Evolutionary conservation across 2,888 invertebrate genomes (phyloP), one percentile per base, ranked within the genome.

Genomic region (Capitulum mitella): DNA sequence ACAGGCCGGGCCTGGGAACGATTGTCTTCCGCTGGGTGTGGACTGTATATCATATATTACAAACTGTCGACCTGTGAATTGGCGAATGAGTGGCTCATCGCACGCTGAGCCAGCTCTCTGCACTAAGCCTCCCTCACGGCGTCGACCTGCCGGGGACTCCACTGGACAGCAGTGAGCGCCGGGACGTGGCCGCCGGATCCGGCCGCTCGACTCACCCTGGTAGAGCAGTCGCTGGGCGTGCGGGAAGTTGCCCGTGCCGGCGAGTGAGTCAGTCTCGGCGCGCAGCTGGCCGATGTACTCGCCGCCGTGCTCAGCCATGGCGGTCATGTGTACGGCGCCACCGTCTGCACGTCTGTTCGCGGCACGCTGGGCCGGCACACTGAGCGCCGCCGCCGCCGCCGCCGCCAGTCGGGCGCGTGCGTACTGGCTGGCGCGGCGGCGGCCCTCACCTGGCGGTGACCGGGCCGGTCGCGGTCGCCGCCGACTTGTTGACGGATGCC

Each of bases 201-300:
- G n/a, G n/a, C n/a, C n/a, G n/a, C 2, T 26, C 29, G 34, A 64
- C 64, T 34, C 19, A 64, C 64, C 64, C 34, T 64, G 64, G 29
- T 64, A 34, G 34, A 64, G 64, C 34, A 64, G 64, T 12, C 64
- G 64, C 64, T 64, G 64, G 14, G 64, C 64, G 19, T 64, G 64
- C 19, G 64, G 64, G 19, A 64, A 64, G 34, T 64, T 29, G 14
- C 64, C 64, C 14, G 64, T 64, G 34, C 64, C 64, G 1, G 34
- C 64, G 34, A 64, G 34, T 19, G 64, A 14, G 34, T 64, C 64
- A 5, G 34, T 32, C 22, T 64, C 64, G 32, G 64, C 64, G 19
- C 6, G 32, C 64, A 64, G 34, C 64, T 64, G 64, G 3, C 64
- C 64, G 16, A 32, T 14, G 64, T 64, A 64, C 64, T 64, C 64